Evolutionary conservation across 2,113 vertebrate species (phyloP).

Genomic region (Nibea coibor): DNA sequence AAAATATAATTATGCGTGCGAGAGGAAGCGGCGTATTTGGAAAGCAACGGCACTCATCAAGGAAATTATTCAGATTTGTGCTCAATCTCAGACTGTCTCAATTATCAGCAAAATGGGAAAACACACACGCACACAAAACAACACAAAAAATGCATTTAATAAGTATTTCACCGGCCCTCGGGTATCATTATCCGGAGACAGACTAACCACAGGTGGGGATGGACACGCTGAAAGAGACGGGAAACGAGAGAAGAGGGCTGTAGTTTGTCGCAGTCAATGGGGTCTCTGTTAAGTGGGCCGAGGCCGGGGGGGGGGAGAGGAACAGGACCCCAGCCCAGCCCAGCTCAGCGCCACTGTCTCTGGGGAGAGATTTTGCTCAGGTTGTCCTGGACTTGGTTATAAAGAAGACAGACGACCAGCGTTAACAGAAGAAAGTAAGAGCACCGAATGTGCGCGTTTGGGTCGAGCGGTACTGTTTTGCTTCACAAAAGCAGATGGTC

Average conservation of each 20-base stretch:
- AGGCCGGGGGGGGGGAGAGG: neutral
- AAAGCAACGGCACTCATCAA: neutral
- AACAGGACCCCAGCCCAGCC: constrained; percentile 18
- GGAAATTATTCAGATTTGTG: neutral
- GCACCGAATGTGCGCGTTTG: neutral
- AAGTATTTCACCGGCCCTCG: constrained; percentile 12
- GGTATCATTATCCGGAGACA: constrained; percentile 55
- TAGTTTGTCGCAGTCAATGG: constrained; percentile 70
- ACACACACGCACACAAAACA: neutral
- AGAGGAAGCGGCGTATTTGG: neutral
- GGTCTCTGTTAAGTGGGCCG: constrained; percentile 67
- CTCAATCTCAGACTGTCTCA: neutral
- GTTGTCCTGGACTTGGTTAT: constrained; percentile 31
- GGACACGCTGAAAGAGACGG: constrained; percentile 46
- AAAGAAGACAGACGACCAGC: constrained; percentile 32
- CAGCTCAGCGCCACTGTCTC: constrained; percentile 23
- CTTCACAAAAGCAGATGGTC: constrained; percentile 2
- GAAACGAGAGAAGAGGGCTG: constrained; percentile 68
- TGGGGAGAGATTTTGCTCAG: constrained; percentile 29
- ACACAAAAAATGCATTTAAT: constrained; percentile 4
- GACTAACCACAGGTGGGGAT: constrained; percentile 61
- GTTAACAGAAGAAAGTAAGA: neutral
- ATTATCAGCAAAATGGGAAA: constrained; percentile 1
- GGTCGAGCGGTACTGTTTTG: constrained; percentile 9
- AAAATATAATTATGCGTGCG: neutral